These are phyloP conservation scores for Scarus forsteni DNA, from an alignment of 2,797 vertebrate genomes.

Conservation along the genomic window DNA sequence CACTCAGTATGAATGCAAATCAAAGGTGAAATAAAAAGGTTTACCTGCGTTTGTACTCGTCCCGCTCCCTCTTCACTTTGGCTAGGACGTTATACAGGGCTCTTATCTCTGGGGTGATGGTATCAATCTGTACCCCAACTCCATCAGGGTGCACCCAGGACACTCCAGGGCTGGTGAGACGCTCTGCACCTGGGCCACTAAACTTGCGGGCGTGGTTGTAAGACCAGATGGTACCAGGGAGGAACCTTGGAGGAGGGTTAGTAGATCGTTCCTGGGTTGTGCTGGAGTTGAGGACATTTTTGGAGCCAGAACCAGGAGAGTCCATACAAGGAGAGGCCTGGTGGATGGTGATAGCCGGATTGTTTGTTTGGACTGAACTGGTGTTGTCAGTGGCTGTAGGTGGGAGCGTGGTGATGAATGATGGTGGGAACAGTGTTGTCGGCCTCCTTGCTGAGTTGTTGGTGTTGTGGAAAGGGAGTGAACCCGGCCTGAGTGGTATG, in stretches of 20 bases:
- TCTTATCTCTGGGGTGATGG: constrained; percentile 96
- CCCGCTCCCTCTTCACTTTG: constrained; percentile 96
- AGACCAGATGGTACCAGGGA: constrained; percentile 95
- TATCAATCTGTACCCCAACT: constrained; percentile 97
- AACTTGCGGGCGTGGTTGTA: constrained; percentile 91
- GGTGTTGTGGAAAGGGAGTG: constrained; percentile 82
- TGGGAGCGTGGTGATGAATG: constrained; percentile 49
- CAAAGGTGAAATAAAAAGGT: constrained; percentile 40
- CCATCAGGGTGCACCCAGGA: constrained; percentile 96
- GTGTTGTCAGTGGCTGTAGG: constrained; percentile 56
- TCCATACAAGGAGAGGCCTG: constrained; percentile 80
- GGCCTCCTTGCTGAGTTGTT: constrained; percentile 84
- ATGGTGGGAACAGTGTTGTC: constrained; percentile 78
- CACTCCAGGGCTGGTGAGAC: constrained; percentile 90
- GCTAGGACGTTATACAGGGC: constrained; percentile 97
- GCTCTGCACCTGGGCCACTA: constrained; percentile 85
- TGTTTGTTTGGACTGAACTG: constrained; percentile 56
- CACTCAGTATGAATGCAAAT: background rate
- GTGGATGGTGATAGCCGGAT: constrained; percentile 80
- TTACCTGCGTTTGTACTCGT: constrained; percentile 98
- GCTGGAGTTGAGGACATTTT: constrained; percentile 58
- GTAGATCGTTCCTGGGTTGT: constrained; percentile 53
- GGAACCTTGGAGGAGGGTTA: constrained; percentile 86
- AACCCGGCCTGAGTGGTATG: constrained; percentile 78
- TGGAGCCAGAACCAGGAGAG: constrained; percentile 71